Evolutionary conservation across 2,888 invertebrate species (phyloP), one percentile per base, ranked within the genome.

Genomic region (Lepetodrilus schrolli): DNA sequence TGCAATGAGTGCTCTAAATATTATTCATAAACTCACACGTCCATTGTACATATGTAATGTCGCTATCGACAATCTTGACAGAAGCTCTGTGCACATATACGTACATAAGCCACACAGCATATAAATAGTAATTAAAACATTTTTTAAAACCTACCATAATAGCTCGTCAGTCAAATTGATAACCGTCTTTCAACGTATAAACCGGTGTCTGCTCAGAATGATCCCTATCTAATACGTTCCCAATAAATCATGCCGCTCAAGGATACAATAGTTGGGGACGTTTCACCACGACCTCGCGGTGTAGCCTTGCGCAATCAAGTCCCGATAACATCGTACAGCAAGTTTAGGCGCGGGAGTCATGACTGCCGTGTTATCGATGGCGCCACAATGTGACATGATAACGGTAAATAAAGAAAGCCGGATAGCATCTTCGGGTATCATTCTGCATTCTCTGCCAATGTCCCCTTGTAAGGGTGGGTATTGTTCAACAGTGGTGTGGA

Each of bases 181-280:
- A 58, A 58, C 58, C 58, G 58, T 30, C 58, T 30, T 58, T 26
- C 58, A 58, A 13, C 26, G n/a, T 58, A 26, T 58, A 58, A 58
- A 58, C 34, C 34, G 58, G 58, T 58, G 58, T 58, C 58, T 58
- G 17, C 58, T 30, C 34, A 58, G 17, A 26, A 26, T 58, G 58
- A 58, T 58, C 34, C 58, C 13, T 58, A 58, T 58, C 58, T 30
- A 58, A 58, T 34, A 58, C 26, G 58, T 30, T 34, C 58, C 30
- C 58, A 58, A 58, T 58, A 58, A 58, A 58, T 58, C 58, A 58
- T 34, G n/a, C 30, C 58, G 58, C 58, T 58, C 58, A 58, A 58
- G 30, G 58, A 58, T 58, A 58, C 58, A 58, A 58, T 58, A 34
- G 58, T n/a, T 30, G 58, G 34, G 58, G 58, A 58, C 58, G 58